Conservation (phyloP, 64 coral and sea anemone genomes). For the Trachythela sp. region DNA sequence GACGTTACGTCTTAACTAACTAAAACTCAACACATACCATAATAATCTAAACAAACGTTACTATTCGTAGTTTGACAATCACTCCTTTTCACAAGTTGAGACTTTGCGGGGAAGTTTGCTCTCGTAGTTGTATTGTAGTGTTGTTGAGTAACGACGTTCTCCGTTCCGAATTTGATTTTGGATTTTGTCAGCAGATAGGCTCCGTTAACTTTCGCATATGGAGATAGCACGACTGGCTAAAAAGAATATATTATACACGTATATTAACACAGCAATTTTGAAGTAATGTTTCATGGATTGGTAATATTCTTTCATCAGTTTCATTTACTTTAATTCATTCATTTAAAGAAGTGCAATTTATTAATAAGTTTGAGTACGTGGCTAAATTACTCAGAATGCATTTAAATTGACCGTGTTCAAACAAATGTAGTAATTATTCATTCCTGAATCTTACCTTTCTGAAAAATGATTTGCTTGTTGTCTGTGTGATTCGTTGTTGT, state of each 20-base stretch:
- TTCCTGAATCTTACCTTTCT: slow-evolving; percentile 57
- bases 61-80: slow-evolving; percentile 60
- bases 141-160: background rate
- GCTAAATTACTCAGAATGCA: no score
- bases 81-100: slow-evolving; percentile 38
- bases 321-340: no score
- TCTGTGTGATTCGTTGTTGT: slow-evolving; percentile 67
- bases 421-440: background rate
- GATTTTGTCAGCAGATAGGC: background rate
- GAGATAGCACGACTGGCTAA: background rate
- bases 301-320: no score
- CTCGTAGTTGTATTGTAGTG: slow-evolving; percentile 94
- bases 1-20: no score
- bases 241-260: background rate
- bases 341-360: no score
- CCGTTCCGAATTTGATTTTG: background rate
- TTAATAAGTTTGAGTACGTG: no score
- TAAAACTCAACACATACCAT: slow-evolving; percentile 23
- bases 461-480: slow-evolving; percentile 82
- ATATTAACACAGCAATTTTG: no score
- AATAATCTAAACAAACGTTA: slow-evolving; percentile 79
- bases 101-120: slow-evolving; percentile 58
- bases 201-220: background rate
- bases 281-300: no score
- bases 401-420: background rate